Evolutionary conservation across 2,888 invertebrate species (phyloP).

Genomic region (Drosophila pseudotalamancana): DNA sequence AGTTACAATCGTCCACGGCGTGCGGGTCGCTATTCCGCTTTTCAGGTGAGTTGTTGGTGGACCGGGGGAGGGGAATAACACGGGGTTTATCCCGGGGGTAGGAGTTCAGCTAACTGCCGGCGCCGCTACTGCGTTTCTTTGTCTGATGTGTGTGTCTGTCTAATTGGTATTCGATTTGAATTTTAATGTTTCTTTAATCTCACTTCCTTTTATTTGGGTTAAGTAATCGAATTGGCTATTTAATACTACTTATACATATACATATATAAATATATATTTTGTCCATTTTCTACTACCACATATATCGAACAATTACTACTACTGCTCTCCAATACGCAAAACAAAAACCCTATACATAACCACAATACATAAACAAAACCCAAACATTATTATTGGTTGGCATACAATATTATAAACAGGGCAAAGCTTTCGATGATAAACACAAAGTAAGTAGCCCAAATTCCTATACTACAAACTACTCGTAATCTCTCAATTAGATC

Average conservation of each 20-base stretch:
- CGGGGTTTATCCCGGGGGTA: not conserved
- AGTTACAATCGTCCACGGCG: constrained; percentile 97
- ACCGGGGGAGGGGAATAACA: not conserved
- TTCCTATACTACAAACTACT: constrained; percentile 28
- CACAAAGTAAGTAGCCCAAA: constrained; percentile 78
- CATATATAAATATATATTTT: constrained; percentile 48
- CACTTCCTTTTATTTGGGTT: constrained; percentile 53
- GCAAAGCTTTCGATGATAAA: constrained; percentile 82
- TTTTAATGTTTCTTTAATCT: constrained; percentile 36
- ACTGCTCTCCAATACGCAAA: constrained; percentile 47
- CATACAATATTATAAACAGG: constrained; percentile 68
- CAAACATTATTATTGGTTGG: constrained; percentile 48
- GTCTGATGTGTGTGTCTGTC: constrained; percentile 69
- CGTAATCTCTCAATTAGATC: constrained; percentile 29
- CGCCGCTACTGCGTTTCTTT: constrained; percentile 50
- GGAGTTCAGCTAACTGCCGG: constrained; percentile 29
- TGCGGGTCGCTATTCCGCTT: constrained; percentile 97
- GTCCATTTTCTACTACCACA: constrained; percentile 63
- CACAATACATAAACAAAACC: constrained; percentile 28
- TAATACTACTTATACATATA: constrained; percentile 39
- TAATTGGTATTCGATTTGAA: constrained; percentile 55
- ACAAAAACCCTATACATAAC: constrained; percentile 24
- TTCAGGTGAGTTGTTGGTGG: constrained; percentile 89
- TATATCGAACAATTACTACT: constrained; percentile 38
- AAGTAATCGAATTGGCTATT: constrained; percentile 57